Evolutionary conservation across 2,888 invertebrate species (phyloP), one percentile per base, ranked within the genome.

Genomic region (Perizoma flavofasciatum): DNA sequence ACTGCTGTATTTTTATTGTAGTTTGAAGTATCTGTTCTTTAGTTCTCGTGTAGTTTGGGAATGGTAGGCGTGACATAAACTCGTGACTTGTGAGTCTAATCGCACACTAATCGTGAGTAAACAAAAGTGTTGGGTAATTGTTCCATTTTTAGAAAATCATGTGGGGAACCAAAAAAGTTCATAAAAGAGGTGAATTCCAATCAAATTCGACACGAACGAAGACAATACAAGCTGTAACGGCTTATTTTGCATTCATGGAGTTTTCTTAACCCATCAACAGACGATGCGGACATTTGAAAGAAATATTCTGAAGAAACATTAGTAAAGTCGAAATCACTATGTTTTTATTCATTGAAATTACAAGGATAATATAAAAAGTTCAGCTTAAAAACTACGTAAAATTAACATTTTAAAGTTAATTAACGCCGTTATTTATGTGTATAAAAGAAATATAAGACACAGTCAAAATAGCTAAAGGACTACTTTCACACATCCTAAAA

Each of bases 161-260:
- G 56, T 53, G 49, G 35, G 33, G 49, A 43, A 63, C 45, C 22
- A 48, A 43, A 55, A 73, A 71, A 74, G 73, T 65, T 69, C 72
- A 71, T 74, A 57, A 60, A 64, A 47, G 46, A 49, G 49, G 71
- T 74, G 82, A 76, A 78, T 79, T 77, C 80, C 83, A 89, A 89
- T 89, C 87, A 86, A 75, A 77, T 73, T 74, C 71, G 75, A 83
- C 83, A 84, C 82, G 84, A 82, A 82, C 77, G 66, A 71, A 80
- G 79, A 81, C 83, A 84, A 83, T 83, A 82, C 79, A 72, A 83
- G 87, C 82, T 83, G 22, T 22, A 83, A 82, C 79, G 53, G 70
- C 86, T 88, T 86, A 89, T 90, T 90, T 85, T 85, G 88, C 87
- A 90, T 89, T 89, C 90, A 90, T 90, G 83, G 89, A 87, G 89